phyloP scores from a whole-genome alignment of 2,797 vertebrate species.

The Anas georgica region DNA sequence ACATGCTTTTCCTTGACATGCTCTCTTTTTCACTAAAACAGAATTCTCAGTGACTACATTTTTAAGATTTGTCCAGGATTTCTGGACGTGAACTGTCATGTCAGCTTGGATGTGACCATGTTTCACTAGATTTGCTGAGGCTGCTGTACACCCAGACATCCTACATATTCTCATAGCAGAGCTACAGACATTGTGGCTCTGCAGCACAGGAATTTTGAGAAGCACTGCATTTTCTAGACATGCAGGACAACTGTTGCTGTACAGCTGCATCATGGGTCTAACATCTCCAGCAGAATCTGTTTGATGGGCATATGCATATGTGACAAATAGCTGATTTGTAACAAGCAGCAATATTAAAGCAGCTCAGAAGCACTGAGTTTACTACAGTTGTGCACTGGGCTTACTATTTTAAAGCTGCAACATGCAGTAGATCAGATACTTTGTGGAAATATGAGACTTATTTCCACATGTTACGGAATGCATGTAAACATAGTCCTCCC shows the following conservation, averaged over 20 bases:
- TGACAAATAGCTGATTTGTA: background rate
- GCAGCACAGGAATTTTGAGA: background rate
- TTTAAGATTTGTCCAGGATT: background rate
- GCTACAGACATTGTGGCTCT: background rate
- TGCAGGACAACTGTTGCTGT: background rate
- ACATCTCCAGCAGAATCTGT: background rate
- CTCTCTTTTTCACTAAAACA: background rate
- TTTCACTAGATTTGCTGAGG: background rate
- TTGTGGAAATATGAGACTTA: background rate
- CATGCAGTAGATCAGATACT: background rate
- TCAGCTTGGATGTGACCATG: background rate
- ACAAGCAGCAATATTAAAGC: background rate
- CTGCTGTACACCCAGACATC: background rate
- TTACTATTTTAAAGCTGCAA: background rate
- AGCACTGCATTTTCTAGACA: background rate
- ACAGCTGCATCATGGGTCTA: background rate
- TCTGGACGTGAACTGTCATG: background rate
- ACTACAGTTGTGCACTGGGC: rapidly evolving
- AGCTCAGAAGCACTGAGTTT: background rate
- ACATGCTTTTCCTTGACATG: background rate
- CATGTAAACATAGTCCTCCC: background rate
- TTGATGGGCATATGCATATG: background rate
- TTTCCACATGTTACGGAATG: background rate
- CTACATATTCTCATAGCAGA: background rate
- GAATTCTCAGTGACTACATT: background rate